Evolutionary conservation across 2,113 vertebrate genomes (phyloP), one percentile per base, ranked within the genome.

Genomic region (Paraplagusia blochii): DNA sequence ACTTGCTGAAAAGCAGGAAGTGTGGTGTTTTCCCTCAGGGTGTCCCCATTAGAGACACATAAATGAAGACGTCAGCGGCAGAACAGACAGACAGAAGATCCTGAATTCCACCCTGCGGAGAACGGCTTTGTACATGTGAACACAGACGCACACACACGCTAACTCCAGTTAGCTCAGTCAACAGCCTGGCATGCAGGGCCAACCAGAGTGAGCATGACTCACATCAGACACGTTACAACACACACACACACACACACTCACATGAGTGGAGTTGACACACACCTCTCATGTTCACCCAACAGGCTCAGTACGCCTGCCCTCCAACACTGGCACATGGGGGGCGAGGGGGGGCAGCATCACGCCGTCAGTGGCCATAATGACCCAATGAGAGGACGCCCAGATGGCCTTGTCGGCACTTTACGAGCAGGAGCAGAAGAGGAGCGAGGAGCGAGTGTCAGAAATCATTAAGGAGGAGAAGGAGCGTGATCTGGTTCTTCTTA

Each of bases 351-450:
- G 63, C 42, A 61, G 81, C 74, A 50, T 81, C 76, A 33, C 81
- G 66, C 75, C 63, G 58, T 76, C 71, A 45, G 69, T 35, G 53
- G 63, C 50, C 40, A 16, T 82, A 86, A 85, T 78, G 64, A 81
- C 77, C 77, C 86, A 85, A 87, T 82, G 71, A 81, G 83, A 87
- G 82, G 87, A 83, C 69, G 66, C 80, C 83, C 85, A 88, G 85
- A 88, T 85, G 87, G 85, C 85, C 76, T 58, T 58, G 62, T 68
- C 13, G 71, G 64, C 70, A 53, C 35, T 9, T 44, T 67, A 56
- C n/a, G 12, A 61, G 75, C 71, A 48, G 48, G n/a, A n/a, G 57
- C 80, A 69, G 74, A 69, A 71, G 80, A 80, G 81, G 45, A 65
- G 68, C 52, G 80, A 65, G 36, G 75, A 83, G 77, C 46, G 66